Percentiles rank a stretch among this genome's conserved stretches.
These are phyloP conservation scores for Holothuria glaberrima DNA, from an alignment of 35 echinoderm and acorn worm species.

Conservation along the genomic window DNA sequence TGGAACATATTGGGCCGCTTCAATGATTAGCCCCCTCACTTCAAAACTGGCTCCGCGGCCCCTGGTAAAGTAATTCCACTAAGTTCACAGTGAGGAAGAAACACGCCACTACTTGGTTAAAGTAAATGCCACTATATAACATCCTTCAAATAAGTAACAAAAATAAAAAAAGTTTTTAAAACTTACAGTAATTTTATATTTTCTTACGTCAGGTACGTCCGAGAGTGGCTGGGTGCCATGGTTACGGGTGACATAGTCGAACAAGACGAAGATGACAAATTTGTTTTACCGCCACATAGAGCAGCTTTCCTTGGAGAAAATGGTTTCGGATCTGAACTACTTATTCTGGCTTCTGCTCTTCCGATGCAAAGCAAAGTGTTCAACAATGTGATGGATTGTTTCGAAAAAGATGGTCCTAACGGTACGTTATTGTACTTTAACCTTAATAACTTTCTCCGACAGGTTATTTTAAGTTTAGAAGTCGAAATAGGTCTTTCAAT, in stretches of 20 bases:
- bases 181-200: not conserved
- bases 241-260: constrained; percentile 86
- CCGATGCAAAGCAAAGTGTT: constrained; percentile 88
- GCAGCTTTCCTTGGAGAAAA: constrained; percentile 76
- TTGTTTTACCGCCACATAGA: constrained; percentile 79
- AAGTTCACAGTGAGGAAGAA: too few relatives aligned
- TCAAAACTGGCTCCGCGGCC: too few relatives aligned
- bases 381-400: constrained; percentile 76
- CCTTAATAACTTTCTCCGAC: too few relatives aligned
- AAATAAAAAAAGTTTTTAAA: not conserved
- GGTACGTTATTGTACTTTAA: constrained; percentile 46
- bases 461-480: too few relatives aligned
- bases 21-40: too few relatives aligned
- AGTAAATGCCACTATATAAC: too few relatives aligned
- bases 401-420: constrained; percentile 78
- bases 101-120: too few relatives aligned
- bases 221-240: constrained; percentile 97
- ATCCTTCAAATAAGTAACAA: too few relatives aligned
- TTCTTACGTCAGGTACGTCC: constrained; percentile 75
- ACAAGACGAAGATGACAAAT: constrained; percentile 62
- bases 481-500: too few relatives aligned
- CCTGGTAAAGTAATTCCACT: too few relatives aligned
- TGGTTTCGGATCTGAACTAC: constrained; percentile 78
- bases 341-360: constrained; percentile 71
- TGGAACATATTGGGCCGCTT: too few relatives aligned